phyloP scores from a whole-genome alignment of 2,888 invertebrate genomes.

The Ganaspis brasiliensis region DNA sequence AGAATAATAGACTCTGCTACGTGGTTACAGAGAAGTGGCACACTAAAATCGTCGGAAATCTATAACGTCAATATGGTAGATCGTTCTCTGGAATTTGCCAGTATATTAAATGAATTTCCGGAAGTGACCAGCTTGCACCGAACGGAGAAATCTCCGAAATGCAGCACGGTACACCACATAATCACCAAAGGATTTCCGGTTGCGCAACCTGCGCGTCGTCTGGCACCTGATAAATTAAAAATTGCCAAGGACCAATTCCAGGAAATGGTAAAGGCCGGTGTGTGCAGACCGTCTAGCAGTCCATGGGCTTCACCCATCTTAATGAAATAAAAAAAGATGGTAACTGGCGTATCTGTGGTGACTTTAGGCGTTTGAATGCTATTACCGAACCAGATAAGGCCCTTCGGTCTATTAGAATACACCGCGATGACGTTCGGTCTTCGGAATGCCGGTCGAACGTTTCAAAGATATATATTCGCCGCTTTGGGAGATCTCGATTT shows the following conservation, averaged over 20 bases:
- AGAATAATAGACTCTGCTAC: too few species aligned
- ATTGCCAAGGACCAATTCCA: slow-evolving; percentile 10
- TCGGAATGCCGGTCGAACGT: neutral
- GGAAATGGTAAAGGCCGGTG: slow-evolving; percentile 3
- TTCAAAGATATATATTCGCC: neutral
- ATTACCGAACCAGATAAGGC: slow-evolving; percentile 2
- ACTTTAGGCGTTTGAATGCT: neutral
- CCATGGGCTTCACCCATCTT: slow-evolving; percentile 1
- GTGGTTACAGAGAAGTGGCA: too few species aligned
- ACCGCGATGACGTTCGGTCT: neutral
- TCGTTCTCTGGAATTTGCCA: too few species aligned
- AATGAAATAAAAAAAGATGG: neutral
- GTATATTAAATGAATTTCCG: too few species aligned
- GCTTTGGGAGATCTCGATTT: neutral
- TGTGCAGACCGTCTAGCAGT: neutral
- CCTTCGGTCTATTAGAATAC: neutral
- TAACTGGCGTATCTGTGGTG: neutral
- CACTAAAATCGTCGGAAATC: too few species aligned
- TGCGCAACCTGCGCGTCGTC: neutral
- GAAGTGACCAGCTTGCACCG: too few species aligned
- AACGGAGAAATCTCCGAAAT: too few species aligned
- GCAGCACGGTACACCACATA: neutral
- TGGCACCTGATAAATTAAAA: neutral
- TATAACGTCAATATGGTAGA: too few species aligned
- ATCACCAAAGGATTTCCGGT: neutral